Percentiles rank a stretch among this genome's conserved stretches.
Conservation (phyloP, 92 coral and sea anemone genomes). For the Heliopora coerulea region DNA sequence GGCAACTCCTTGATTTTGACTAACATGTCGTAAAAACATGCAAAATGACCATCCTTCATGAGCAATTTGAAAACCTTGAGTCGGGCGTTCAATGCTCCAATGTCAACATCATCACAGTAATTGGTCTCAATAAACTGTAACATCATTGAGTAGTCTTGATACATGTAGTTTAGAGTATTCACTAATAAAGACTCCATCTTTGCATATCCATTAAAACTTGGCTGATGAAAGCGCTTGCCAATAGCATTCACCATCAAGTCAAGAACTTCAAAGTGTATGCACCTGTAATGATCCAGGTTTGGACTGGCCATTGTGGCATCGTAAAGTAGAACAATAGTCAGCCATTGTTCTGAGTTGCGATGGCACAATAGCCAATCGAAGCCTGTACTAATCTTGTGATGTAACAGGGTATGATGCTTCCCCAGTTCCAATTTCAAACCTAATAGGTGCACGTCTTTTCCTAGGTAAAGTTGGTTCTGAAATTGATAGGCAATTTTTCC, state of each 20-base stretch:
- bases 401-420: too few relatives aligned
- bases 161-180: slow-evolving; percentile 44
- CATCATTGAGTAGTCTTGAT: slow-evolving; percentile 59
- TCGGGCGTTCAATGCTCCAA: slow-evolving; percentile 49
- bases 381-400: too few relatives aligned
- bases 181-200: slow-evolving; percentile 63
- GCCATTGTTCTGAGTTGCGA: too few relatives aligned
- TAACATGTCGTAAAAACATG: slow-evolving; percentile 54
- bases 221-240: slow-evolving; percentile 66
- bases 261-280: slow-evolving; percentile 61
- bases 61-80: slow-evolving; percentile 56
- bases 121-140: slow-evolving; percentile 42
- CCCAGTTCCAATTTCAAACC: too few relatives aligned
- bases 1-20: too few relatives aligned
- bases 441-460: slow-evolving; percentile 58
- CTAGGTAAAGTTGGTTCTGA: slow-evolving; percentile 61
- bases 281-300: slow-evolving; percentile 55
- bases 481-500: slow-evolving; percentile 52
- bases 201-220: slow-evolving; percentile 55
- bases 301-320: too few relatives aligned
- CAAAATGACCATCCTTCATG: slow-evolving; percentile 39
- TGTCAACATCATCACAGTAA: slow-evolving; percentile 58
- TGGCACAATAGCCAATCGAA: too few relatives aligned
- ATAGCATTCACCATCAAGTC: slow-evolving; percentile 65
- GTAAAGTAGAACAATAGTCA: too few relatives aligned